Evolutionary conservation across 1,140 invertebrate species (phyloP), one percentile per base, ranked within the genome.

Genomic region (Drosophila pseudoobscura): DNA sequence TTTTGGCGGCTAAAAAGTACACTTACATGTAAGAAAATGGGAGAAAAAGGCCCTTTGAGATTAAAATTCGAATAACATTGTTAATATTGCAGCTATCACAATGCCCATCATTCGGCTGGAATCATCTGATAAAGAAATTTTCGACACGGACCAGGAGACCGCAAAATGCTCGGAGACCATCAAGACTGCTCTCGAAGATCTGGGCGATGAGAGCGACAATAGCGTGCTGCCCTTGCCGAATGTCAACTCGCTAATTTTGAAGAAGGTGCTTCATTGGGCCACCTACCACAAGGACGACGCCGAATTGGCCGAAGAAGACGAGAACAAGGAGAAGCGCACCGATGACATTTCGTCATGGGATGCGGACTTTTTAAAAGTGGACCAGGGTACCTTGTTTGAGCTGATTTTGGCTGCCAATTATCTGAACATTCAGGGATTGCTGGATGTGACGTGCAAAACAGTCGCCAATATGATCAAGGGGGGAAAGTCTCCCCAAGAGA

Each of bases 401-500:
- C 92, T 99, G 6, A 99, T 96, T 72, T 91, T 96, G 92, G 98
- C 99, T 46, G 99, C 99, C 7, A 99, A 99, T 92, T 99, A 99
- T 92, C 93, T 99, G 71, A 99, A 99, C 90, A 99, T 99, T 66
- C 99, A 99, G 92, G 96, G 98, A 6, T 93, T 99, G 15, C 92
- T 99, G 60, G 98, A 99, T 93, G 98, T 99, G 0, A 99, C 98
- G 0, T 99, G 98, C 92, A 99, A 99, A 92, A 99, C 98, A 0
- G 99, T 99, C 20, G 99, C 99, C 5, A 99, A 99, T 92, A 99
- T 99, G 98, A 99, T 99, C 62, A 99, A 99, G 92, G 98, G 97
- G 92, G 98, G 97, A 1, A 99, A 99, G 90, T 97, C 97, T 5
- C 98, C 98, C 0, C 98, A 99, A 91, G 99, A 99, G 92, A 99